Evolutionary conservation across 2,888 invertebrate species (phyloP).

Genomic region (Cancer borealis): DNA sequence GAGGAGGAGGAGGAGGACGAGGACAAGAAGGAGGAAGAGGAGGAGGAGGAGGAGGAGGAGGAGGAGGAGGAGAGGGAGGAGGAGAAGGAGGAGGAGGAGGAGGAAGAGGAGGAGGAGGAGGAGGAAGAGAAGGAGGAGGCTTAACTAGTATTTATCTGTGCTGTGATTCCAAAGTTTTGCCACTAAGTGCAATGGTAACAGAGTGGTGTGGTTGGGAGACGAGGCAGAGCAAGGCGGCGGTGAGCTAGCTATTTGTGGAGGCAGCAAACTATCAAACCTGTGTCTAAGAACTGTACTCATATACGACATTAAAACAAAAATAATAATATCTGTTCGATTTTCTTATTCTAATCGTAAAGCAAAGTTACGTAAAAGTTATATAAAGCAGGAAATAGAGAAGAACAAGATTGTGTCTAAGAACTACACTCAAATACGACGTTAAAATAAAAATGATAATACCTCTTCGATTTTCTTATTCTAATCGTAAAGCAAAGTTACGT

Average conservation of each 20-base stretch:
- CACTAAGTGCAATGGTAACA: background rate
- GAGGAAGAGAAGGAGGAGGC: background rate
- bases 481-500: too few species aligned
- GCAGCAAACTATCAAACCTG: background rate
- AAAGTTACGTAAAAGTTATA: background rate
- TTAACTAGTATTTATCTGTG: background rate
- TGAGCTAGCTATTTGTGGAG: background rate
- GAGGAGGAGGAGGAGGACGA: too few species aligned
- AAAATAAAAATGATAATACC: too few species aligned
- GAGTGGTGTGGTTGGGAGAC: background rate
- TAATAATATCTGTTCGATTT: too few species aligned
- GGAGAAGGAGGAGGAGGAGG: too few species aligned
- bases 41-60: too few species aligned
- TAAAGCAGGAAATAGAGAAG: background rate
- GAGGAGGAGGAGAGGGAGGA: too few species aligned
- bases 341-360: too few species aligned
- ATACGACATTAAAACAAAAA: too few species aligned
- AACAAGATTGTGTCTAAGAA: background rate
- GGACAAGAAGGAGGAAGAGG: background rate
- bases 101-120: background rate
- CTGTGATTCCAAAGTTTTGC: background rate
- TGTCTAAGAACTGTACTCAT: background rate
- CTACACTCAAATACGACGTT: background rate
- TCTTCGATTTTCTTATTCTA: too few species aligned
- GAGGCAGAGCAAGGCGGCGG: background rate